Evolutionary conservation across 2,113 vertebrate genomes (phyloP).

Genomic region (Nanorana parkeri): DNA sequence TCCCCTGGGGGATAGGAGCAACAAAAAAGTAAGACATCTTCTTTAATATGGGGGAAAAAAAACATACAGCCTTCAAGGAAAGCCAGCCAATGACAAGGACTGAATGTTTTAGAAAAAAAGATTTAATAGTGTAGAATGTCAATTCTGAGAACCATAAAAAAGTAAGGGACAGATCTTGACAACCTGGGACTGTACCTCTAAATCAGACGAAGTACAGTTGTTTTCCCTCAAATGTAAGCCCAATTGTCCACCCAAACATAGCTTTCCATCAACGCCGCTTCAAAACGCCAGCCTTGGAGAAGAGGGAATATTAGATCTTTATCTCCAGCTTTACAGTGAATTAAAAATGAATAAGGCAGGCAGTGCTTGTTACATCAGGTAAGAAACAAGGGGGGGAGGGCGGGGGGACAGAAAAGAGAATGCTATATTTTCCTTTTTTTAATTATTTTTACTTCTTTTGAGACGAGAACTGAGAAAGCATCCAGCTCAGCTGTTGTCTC

Average conservation of each 20-base stretch:
- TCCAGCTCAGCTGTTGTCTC: conserved; percentile 31
- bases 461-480: conserved; percentile 42
- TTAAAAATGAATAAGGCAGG: conserved; percentile 16
- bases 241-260: neutral
- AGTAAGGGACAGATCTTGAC: too few species aligned
- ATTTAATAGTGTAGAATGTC: too few species aligned
- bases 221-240: neutral
- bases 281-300: neutral
- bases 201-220: neutral
- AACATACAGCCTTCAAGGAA: too few species aligned
- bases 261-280: neutral
- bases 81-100: too few species aligned
- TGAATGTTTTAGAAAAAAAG: too few species aligned
- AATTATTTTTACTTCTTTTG: conserved; percentile 31
- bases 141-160: too few species aligned
- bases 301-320: neutral
- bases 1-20: too few species aligned
- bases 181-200: too few species aligned
- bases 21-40: too few species aligned
- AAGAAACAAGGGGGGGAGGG: neutral
- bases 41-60: too few species aligned
- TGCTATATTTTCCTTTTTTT: conserved; percentile 14
- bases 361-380: conserved; percentile 30
- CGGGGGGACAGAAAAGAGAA: neutral
- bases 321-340: neutral